Conservation (phyloP, 1,140 invertebrate genomes). For the Atopsyche davidsoni region DNA sequence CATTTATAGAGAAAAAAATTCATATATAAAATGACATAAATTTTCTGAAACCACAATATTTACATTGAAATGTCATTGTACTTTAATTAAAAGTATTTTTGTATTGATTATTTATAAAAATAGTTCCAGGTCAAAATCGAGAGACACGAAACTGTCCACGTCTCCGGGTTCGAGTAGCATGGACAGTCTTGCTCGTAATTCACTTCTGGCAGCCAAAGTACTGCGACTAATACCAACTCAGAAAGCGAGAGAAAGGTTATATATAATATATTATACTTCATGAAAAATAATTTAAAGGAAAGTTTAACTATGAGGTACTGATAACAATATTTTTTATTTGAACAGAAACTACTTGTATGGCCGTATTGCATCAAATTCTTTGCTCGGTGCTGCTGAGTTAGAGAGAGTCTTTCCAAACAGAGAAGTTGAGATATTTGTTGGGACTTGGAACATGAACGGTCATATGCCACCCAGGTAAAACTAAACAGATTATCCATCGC, state of each 20-base stretch:
- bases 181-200: conserved; percentile 65
- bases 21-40: too few species aligned
- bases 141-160: conserved; percentile 17
- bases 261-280: conserved; percentile 9
- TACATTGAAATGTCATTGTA: not conserved
- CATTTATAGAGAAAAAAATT: too few species aligned
- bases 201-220: conserved; percentile 69
- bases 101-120: conserved; percentile 3
- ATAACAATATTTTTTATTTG: conserved; percentile 1
- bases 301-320: not conserved
- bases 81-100: not conserved
- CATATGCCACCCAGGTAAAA: conserved; percentile 65
- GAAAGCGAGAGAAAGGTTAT: conserved; percentile 67
- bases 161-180: conserved; percentile 48
- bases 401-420: conserved; percentile 79
- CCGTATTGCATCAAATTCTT: conserved; percentile 66
- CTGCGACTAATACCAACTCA: conserved; percentile 71
- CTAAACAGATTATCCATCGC: too few species aligned
- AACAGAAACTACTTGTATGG: conserved; percentile 72
- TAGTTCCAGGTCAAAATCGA: conserved; percentile 10
- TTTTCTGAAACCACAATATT: too few species aligned
- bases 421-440: conserved; percentile 81
- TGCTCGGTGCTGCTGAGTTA: conserved; percentile 76
- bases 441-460: conserved; percentile 96
- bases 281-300: not conserved